Evolutionary conservation across 2,113 vertebrate species (phyloP).

Genomic region (Colistium nudipinnis): DNA sequence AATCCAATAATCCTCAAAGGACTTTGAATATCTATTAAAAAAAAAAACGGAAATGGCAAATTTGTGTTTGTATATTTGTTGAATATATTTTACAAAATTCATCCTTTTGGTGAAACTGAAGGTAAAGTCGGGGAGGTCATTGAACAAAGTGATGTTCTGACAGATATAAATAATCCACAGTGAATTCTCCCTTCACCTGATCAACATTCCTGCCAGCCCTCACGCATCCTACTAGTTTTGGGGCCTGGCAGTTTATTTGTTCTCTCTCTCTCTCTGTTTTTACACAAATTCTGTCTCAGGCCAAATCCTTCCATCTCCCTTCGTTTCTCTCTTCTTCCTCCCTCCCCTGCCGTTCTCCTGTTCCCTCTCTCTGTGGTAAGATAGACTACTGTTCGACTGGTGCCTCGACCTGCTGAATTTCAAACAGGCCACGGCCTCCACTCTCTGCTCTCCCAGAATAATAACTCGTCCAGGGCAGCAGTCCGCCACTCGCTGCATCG

Average conservation of each 20-base stretch:
- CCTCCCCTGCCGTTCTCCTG: slow-evolving; percentile 29
- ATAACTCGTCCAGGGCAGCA: slow-evolving; percentile 66
- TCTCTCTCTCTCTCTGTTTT: slow-evolving; percentile 18
- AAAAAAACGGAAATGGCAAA: no score
- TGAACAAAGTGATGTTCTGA: not conserved
- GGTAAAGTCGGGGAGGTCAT: no score
- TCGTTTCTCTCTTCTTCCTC: slow-evolving; percentile 27
- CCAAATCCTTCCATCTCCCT: slow-evolving; percentile 54
- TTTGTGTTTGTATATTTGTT: not conserved
- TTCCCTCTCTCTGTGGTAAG: slow-evolving; percentile 66
- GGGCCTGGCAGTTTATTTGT: slow-evolving; percentile 47
- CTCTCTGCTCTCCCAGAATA: slow-evolving; percentile 68
- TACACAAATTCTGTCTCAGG: slow-evolving; percentile 28
- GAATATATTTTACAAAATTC: not conserved
- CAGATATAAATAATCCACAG: not conserved
- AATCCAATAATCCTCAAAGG: not conserved
- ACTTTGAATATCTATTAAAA: not conserved
- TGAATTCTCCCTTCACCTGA: slow-evolving; percentile 14
- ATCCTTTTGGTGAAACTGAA: no score
- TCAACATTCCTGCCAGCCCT: slow-evolving; percentile 26
- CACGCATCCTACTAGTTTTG: slow-evolving; percentile 13
- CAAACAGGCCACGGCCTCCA: slow-evolving; percentile 65
- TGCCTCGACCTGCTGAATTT: slow-evolving; percentile 74
- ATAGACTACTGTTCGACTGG: slow-evolving; percentile 67
- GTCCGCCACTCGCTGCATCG: slow-evolving; percentile 31